Conservation (phyloP, 2,113 vertebrate genomes). For the Leptocoma aspasia region DNA sequence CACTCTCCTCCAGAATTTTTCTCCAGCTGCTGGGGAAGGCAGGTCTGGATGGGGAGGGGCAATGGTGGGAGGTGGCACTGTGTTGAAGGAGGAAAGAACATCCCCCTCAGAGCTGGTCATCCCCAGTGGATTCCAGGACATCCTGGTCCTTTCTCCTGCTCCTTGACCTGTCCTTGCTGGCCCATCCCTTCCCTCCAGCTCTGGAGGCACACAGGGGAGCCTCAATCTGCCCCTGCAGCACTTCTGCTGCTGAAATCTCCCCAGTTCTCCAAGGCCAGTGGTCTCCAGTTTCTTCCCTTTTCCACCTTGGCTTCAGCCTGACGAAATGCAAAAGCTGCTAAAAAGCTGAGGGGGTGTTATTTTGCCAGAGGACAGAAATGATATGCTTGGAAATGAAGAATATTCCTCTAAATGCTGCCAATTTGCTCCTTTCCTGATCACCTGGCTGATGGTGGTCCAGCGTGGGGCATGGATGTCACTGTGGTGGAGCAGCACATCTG, state of each 20-base stretch:
- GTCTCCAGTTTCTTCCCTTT: neutral
- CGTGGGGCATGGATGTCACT: neutral
- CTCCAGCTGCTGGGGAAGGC: neutral
- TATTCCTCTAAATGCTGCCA: constrained; percentile 61
- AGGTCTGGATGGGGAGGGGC: neutral
- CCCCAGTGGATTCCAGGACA: neutral
- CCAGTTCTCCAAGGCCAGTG: neutral
- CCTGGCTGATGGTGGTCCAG: constrained; percentile 49
- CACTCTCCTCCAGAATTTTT: neutral
- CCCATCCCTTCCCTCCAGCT: neutral
- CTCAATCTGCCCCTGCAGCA: neutral
- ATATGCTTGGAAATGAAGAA: constrained; percentile 61
- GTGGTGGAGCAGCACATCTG: neutral
- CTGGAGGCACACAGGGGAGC: neutral
- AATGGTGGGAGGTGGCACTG: rapidly evolving
- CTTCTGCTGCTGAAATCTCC: neutral
- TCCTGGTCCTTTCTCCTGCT: neutral
- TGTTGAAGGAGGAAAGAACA: neutral
- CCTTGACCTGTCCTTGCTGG: neutral
- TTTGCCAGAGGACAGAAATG: constrained; percentile 50
- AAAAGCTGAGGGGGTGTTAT: neutral
- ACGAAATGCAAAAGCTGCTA: constrained; percentile 41
- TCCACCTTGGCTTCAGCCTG: constrained; percentile 38
- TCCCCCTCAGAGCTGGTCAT: rapidly evolving
- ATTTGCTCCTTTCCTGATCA: constrained; percentile 64